Percentiles rank a stretch among this genome's conserved stretches.
Conservation (phyloP, 2,888 invertebrate species). For the Orchesella flavescens region DNA sequence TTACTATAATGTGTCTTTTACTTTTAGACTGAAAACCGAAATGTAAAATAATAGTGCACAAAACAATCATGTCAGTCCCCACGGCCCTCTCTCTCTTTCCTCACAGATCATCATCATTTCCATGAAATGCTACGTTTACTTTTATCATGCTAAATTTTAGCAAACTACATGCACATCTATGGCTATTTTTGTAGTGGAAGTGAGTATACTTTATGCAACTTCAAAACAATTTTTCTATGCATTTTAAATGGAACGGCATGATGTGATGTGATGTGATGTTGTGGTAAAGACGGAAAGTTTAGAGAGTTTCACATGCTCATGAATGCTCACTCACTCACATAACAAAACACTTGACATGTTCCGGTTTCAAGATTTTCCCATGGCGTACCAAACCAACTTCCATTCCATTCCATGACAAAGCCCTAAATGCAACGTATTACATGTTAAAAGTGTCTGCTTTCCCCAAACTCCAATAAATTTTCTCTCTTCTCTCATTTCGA, state of each 20-base stretch:
- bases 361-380: background rate
- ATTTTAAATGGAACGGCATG: too few relatives aligned
- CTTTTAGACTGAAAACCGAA: background rate
- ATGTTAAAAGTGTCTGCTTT: constrained; percentile 21
- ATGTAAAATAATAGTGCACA: background rate
- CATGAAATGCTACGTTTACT: background rate
- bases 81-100: background rate
- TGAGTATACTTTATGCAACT: too few relatives aligned
- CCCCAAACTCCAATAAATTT: constrained; percentile 48
- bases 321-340: too few relatives aligned
- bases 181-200: too few relatives aligned
- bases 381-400: background rate
- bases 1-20: too few relatives aligned
- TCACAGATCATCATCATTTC: background rate
- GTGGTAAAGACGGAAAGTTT: too few relatives aligned
- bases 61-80: background rate
- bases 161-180: too few relatives aligned
- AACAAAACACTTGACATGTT: background rate
- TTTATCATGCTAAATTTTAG: background rate
- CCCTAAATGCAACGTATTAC: constrained; percentile 34
- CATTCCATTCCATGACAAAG: constrained; percentile 27
- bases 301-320: too few relatives aligned
- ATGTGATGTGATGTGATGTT: too few relatives aligned
- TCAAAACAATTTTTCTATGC: too few relatives aligned
- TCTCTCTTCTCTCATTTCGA: background rate